Evolutionary conservation across 2,888 invertebrate genomes (phyloP).

Genomic region (Pecten maximus): DNA sequence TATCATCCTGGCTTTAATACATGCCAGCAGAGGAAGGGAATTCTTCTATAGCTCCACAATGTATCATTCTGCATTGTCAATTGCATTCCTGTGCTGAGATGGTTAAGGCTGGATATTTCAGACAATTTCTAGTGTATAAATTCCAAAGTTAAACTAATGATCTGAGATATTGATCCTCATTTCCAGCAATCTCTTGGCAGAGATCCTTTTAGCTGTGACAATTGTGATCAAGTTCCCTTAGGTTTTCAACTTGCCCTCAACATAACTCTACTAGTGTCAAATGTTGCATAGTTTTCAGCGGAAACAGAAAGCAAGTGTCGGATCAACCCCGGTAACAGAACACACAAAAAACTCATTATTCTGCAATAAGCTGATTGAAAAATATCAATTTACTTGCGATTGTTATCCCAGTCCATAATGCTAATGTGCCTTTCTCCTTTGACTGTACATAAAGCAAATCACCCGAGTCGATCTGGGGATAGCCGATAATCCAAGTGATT

Average conservation of each 20-base stretch:
- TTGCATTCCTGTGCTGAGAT: not conserved
- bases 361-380: constrained; percentile 25
- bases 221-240: constrained; percentile 28
- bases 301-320: constrained; percentile 23
- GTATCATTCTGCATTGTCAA: not conserved
- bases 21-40: not conserved
- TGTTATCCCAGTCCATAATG: constrained; percentile 21
- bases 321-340: constrained; percentile 1
- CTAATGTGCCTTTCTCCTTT: constrained; percentile 35
- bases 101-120: constrained; percentile 8
- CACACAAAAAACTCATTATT: constrained; percentile 35
- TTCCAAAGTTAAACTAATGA: constrained; percentile 30
- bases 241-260: constrained; percentile 20
- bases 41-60: not conserved
- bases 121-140: not conserved
- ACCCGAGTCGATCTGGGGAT: constrained; percentile 20
- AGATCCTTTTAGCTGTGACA: constrained; percentile 29
- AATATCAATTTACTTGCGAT: constrained; percentile 33
- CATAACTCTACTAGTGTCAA: constrained; percentile 1
- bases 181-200: not conserved
- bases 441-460: constrained; percentile 35
- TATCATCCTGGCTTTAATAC: not conserved
- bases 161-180: constrained; percentile 15
- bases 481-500: constrained; percentile 35
- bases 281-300: constrained; percentile 28